phyloP scores from a whole-genome alignment of 2,797 vertebrate species.

The Gila robusta region DNA sequence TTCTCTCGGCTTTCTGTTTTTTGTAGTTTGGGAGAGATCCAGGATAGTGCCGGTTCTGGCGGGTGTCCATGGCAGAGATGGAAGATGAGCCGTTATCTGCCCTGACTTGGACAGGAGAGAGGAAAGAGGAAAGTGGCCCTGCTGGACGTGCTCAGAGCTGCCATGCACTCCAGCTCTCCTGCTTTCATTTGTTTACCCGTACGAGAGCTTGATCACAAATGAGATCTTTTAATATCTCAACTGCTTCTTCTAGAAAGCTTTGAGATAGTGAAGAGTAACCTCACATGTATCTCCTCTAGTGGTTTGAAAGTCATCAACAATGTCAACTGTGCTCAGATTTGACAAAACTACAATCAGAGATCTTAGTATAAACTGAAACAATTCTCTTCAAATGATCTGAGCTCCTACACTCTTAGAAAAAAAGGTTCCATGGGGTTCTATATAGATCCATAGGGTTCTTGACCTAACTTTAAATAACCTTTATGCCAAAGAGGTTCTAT shows the following conservation, averaged over 20 bases:
- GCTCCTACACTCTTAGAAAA: background rate
- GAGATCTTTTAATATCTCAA: slow-evolving; percentile 42
- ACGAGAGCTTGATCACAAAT: slow-evolving; percentile 22
- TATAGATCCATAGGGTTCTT: background rate
- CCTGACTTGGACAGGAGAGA: slow-evolving; percentile 61
- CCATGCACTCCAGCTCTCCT: background rate
- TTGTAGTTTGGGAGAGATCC: slow-evolving; percentile 50
- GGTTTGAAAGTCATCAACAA: background rate
- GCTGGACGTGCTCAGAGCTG: slow-evolving; percentile 64
- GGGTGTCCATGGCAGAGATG: slow-evolving; percentile 70
- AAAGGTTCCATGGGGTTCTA: background rate
- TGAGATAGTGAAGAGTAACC: background rate
- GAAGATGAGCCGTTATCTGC: slow-evolving; percentile 74
- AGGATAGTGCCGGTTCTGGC: slow-evolving; percentile 59
- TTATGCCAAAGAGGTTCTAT: background rate
- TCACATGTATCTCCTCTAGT: background rate
- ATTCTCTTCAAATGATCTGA: background rate
- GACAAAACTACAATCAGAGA: no score
- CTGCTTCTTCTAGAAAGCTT: background rate
- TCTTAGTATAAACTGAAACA: background rate
- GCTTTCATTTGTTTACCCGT: slow-evolving; percentile 10
- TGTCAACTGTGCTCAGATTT: background rate
- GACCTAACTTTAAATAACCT: background rate
- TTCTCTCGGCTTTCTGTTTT: slow-evolving; percentile 22
- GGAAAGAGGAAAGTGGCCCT: slow-evolving; percentile 64